Evolutionary conservation across 2,888 invertebrate genomes (phyloP).

Genomic region (Cephus sareptanus): DNA sequence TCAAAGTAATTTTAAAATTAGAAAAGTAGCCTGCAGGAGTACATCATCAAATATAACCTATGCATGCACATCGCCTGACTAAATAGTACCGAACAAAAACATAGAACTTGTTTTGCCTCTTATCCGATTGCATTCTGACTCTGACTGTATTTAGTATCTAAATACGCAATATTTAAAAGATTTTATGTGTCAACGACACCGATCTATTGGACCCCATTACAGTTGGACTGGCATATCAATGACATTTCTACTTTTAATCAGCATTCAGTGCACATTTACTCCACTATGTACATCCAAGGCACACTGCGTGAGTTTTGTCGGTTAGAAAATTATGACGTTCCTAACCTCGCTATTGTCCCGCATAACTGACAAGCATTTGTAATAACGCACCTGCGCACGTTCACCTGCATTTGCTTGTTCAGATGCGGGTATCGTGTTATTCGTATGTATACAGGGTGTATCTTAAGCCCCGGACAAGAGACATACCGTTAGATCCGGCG

Average conservation of each 20-base stretch:
- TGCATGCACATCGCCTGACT: not conserved
- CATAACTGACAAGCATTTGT: not conserved
- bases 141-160: not conserved
- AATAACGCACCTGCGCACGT: not conserved
- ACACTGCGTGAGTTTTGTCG: not conserved
- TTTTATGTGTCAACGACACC: not conserved
- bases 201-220: not conserved
- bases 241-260: not conserved
- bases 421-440: not conserved
- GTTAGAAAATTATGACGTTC: not conserved
- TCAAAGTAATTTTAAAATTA: not conserved
- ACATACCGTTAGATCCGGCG: too few species aligned
- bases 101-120: not conserved
- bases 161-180: not conserved
- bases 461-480: too few species aligned
- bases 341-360: not conserved
- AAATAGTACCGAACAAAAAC: not conserved
- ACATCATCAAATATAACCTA: not conserved
- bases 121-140: not conserved
- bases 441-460: not conserved
- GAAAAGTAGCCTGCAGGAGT: not conserved
- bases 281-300: not conserved
- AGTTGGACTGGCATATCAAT: not conserved
- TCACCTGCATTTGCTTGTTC: not conserved
- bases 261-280: not conserved